These are phyloP conservation scores for Patella depressa DNA, from an alignment of 2,888 invertebrate genomes.

Conservation along the genomic window DNA sequence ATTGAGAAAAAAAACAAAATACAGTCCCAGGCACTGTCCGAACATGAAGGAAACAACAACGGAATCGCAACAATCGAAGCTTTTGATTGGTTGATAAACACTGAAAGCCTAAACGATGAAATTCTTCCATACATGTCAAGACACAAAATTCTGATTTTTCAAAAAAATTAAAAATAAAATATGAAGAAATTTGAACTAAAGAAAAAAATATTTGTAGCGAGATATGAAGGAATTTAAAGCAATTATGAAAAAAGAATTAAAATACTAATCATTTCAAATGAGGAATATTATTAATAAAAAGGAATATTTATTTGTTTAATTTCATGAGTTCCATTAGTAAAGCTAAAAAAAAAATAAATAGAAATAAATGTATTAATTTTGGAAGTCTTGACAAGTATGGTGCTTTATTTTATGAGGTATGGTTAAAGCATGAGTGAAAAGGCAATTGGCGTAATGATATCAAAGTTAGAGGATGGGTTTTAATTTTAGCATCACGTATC, in stretches of 20 bases:
- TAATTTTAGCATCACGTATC: neutral
- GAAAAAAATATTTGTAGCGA: too few relatives aligned
- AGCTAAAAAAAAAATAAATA: too few relatives aligned
- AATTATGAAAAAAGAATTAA: too few relatives aligned
- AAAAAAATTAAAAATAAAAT: too few relatives aligned
- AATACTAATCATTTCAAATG: too few relatives aligned
- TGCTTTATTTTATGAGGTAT: neutral
- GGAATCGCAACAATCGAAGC: conserved; percentile 7
- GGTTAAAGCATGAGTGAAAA: neutral
- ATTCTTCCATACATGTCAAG: conserved; percentile 1
- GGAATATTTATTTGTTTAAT: too few relatives aligned
- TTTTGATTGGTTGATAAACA: neutral
- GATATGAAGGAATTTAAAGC: too few relatives aligned
- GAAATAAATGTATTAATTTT: neutral
- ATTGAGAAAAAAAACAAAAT: neutral
- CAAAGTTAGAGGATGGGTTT: neutral
- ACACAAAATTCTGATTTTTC: neutral
- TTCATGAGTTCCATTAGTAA: too few relatives aligned
- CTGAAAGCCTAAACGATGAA: conserved; percentile 1
- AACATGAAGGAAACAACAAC: conserved; percentile 13
- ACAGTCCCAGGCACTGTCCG: conserved; percentile 9
- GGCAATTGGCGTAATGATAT: neutral
- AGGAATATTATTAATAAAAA: too few relatives aligned
- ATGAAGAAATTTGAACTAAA: too few relatives aligned
- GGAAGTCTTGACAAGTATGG: conserved; percentile 1